phyloP scores from a whole-genome alignment of 2,888 invertebrate genomes.

The Tetragonisca angustula region DNA sequence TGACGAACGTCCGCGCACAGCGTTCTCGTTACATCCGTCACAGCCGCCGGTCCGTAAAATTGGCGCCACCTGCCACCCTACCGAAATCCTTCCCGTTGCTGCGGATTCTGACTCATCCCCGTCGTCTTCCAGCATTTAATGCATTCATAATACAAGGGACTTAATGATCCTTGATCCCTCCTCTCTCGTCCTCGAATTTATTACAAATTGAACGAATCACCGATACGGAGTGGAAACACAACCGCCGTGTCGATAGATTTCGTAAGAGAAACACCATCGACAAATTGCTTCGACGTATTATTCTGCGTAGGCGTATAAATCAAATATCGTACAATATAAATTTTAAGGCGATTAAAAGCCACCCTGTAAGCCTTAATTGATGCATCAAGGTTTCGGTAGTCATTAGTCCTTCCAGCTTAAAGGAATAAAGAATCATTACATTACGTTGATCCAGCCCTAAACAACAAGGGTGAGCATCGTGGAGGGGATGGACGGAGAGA shows the following conservation, averaged over 20 bases:
- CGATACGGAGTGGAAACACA: slow-evolving; percentile 25
- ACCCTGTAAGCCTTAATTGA: slow-evolving; percentile 52
- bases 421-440: slow-evolving; percentile 78
- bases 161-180: slow-evolving; percentile 80
- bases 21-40: slow-evolving; percentile 83
- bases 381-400: slow-evolving; percentile 47
- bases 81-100: slow-evolving; percentile 64
- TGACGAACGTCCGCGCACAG: slow-evolving; percentile 66
- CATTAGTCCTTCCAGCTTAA: slow-evolving; percentile 72
- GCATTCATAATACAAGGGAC: slow-evolving; percentile 81
- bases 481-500: slow-evolving; percentile 60
- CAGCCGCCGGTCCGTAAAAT: slow-evolving; percentile 83
- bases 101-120: slow-evolving; percentile 70
- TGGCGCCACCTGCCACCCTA: slow-evolving; percentile 84
- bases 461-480: slow-evolving; percentile 43
- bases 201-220: slow-evolving; percentile 60
- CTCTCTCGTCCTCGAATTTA: slow-evolving; percentile 72
- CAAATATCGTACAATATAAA: neutral
- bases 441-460: slow-evolving; percentile 70
- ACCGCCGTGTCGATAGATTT: neutral
- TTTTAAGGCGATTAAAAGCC: slow-evolving; percentile 6
- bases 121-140: slow-evolving; percentile 76
- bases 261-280: too few relatives aligned
- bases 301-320: too few relatives aligned
- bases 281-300: too few relatives aligned